Evolutionary conservation across 2,113 vertebrate species (phyloP).

Genomic region (Smithornis capensis): DNA sequence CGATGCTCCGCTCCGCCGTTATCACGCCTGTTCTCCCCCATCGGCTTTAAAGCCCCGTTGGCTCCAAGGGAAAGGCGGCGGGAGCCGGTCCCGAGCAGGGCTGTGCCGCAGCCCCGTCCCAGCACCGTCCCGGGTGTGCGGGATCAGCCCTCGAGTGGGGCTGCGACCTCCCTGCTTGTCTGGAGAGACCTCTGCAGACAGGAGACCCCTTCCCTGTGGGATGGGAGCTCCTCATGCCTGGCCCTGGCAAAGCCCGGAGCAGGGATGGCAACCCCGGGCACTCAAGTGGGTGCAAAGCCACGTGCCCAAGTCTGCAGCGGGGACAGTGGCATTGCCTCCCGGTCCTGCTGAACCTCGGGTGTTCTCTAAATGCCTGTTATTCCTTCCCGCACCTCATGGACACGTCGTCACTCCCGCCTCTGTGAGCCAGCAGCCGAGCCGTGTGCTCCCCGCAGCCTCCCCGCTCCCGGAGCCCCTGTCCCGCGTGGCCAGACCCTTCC

Average conservation of each 20-base stretch:
- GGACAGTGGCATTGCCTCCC: neutral
- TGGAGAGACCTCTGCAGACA: neutral
- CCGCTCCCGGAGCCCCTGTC: neutral
- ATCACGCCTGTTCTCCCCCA: too few species aligned
- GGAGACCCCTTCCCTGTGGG: neutral
- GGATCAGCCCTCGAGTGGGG: neutral
- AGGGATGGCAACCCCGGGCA: neutral
- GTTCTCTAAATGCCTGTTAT: neutral
- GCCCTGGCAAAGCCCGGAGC: neutral
- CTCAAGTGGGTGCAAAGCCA: neutral
- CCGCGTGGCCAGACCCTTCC: neutral
- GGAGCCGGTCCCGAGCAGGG: neutral
- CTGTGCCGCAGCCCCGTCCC: neutral
- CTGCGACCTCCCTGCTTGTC: neutral
- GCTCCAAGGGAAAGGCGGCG: fast-evolving
- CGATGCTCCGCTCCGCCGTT: neutral
- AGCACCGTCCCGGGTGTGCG: neutral
- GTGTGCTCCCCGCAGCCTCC: neutral
- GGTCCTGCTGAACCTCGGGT: neutral
- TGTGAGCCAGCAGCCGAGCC: neutral
- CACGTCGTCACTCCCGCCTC: neutral
- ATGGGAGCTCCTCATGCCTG: neutral
- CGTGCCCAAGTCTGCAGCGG: neutral
- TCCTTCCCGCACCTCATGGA: neutral
- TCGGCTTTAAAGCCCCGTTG: neutral